Evolutionary conservation across 2,888 invertebrate genomes (phyloP).

Genomic region (Cenopis cana): DNA sequence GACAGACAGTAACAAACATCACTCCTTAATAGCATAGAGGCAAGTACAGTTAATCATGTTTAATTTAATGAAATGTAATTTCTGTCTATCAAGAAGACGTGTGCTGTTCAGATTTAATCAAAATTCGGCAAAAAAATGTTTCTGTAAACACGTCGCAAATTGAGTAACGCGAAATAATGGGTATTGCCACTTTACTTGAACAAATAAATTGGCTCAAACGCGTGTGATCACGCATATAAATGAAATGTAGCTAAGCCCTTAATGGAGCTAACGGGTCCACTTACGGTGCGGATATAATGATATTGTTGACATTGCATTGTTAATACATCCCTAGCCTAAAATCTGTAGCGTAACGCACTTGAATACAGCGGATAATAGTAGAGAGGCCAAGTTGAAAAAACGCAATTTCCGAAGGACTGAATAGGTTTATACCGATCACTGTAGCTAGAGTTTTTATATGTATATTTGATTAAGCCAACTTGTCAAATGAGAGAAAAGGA

Average conservation of each 20-base stretch:
- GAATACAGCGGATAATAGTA: not conserved
- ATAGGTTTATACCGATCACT: too few relatives aligned
- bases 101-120: not conserved
- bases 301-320: constrained; percentile 15
- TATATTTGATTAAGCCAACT: too few relatives aligned
- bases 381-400: too few relatives aligned
- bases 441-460: too few relatives aligned
- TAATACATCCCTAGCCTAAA: not conserved
- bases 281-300: constrained; percentile 49
- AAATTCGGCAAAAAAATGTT: not conserved
- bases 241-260: constrained; percentile 63
- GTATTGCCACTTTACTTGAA: constrained; percentile 48
- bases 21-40: too few relatives aligned
- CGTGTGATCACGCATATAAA: constrained; percentile 67
- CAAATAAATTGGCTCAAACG: constrained; percentile 58
- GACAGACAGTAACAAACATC: too few relatives aligned
- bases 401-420: too few relatives aligned
- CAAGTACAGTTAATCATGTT: too few relatives aligned
- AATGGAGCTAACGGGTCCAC: constrained; percentile 61
- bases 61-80: too few relatives aligned
- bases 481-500: too few relatives aligned
- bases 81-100: too few relatives aligned
- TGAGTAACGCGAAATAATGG: not conserved
- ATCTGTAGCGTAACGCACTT: too few relatives aligned
- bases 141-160: constrained; percentile 11